These are phyloP conservation scores for Drosophila mojavensis DNA, from an alignment of 1,140 invertebrate genomes.

Conservation along the genomic window DNA sequence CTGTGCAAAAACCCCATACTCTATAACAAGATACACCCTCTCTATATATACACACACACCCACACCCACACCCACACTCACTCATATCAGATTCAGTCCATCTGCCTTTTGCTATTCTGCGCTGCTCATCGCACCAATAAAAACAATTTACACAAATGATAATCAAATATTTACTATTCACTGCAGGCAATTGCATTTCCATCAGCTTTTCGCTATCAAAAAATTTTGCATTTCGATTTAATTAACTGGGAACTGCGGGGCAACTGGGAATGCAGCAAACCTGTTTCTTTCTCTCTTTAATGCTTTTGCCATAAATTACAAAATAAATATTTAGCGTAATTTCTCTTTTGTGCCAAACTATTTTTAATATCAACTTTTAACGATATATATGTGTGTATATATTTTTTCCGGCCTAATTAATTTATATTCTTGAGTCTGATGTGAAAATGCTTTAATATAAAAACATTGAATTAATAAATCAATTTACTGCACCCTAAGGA, in stretches of 20 bases:
- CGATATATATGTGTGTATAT: background rate
- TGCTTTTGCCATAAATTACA: slow-evolving; percentile 1
- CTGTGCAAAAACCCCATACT: slow-evolving; percentile 31
- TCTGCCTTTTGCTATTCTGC: slow-evolving; percentile 43
- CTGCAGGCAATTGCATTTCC: slow-evolving; percentile 14
- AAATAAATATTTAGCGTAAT: background rate
- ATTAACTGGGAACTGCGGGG: background rate
- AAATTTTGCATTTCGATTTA: background rate
- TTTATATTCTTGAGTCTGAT: too few species aligned
- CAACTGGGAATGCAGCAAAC: background rate
- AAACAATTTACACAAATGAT: slow-evolving; percentile 21
- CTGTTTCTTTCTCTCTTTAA: background rate
- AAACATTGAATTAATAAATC: too few species aligned
- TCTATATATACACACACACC: slow-evolving; percentile 11
- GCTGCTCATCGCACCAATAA: slow-evolving; percentile 33
- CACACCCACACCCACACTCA: slow-evolving; percentile 27
- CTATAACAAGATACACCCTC: slow-evolving; percentile 12
- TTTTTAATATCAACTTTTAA: too few species aligned
- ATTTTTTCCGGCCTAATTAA: background rate
- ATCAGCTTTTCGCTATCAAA: slow-evolving; percentile 10
- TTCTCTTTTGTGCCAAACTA: background rate
- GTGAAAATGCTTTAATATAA: too few species aligned
- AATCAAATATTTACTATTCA: slow-evolving; percentile 12
- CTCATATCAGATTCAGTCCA: slow-evolving; percentile 19
- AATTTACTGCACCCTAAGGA: too few species aligned